Base-by-base conservation (phyloP, 2,888 invertebrate species). In the Palloptera scutellata region DNA sequence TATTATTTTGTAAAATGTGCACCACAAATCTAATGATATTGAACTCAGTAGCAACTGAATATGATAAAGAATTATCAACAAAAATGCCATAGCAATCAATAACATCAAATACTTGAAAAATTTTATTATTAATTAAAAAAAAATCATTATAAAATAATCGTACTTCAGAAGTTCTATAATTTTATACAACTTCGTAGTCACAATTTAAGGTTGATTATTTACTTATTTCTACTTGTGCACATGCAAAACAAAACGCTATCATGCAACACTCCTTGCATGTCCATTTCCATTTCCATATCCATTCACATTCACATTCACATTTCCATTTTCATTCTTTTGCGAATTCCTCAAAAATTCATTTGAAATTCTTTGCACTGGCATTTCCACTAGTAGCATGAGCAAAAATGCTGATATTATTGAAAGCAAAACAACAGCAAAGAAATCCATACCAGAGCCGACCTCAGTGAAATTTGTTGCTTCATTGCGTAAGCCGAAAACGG, bases 391-490 rank as follows among this genome's bases (percentile, higher is more conserved):
- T 10, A 79, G 60, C 8, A 77, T 70, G 41, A 74, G 65, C 17
- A 79, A 11, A 64, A 79, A 70, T 4, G 79, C 73, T 15, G 74
- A 65, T 4, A 69, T 40, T 54, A 78, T 73, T n/a, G 78, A 69
- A 13, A 79, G 20, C 11, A 74, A 54, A 53, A 78, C 73, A 40
- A 77, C 61, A 15, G 76, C 74, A 9, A 79, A 52, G 17, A 80
- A 78, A 68, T 80, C 79, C 65, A 70, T 73, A 13, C 64, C 73
- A 15, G 81, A 78, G 19, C 74, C 73, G 12, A 79, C 70, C 70
- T 80, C 80, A 68, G 73, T 77, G 66, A 80, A 81, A 57, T 70
- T 71, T 30, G 79, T 79, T 58, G 78, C 73, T 48, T 81, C 76
- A 17, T 75, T 74, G 60, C 78, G 76, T 40, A 76, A 41, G 10